Evolutionary conservation across 1,140 invertebrate genomes (phyloP).

Genomic region (Drosophila lacteicornis): DNA sequence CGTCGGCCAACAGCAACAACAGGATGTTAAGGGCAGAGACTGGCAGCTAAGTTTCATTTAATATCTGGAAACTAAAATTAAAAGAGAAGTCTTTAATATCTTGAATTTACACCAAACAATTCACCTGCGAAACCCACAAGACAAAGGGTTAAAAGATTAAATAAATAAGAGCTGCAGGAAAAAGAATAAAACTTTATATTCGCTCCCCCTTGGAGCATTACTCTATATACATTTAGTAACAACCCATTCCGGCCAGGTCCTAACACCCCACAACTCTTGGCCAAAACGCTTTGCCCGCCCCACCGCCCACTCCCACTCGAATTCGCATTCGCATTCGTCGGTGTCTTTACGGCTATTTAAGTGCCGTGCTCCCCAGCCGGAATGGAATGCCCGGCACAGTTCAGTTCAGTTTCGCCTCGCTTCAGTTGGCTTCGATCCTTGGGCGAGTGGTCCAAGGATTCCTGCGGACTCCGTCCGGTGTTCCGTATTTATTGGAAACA

Average conservation of each 20-base stretch:
- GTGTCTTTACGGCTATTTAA: constrained; percentile 38
- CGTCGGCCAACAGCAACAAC: no score
- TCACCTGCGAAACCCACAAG: not conserved
- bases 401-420: not conserved
- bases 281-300: constrained; percentile 30
- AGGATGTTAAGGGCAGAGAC: not conserved
- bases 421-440: not conserved
- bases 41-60: not conserved
- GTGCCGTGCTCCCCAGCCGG: constrained; percentile 25
- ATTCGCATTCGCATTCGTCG: constrained; percentile 5
- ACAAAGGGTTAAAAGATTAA: not conserved
- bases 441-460: constrained; percentile 30
- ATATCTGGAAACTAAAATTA: no score
- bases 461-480: constrained; percentile 7
- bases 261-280: constrained; percentile 15
- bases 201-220: not conserved
- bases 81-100: no score
- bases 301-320: not conserved
- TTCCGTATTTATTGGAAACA: constrained; percentile 76
- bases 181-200: not conserved
- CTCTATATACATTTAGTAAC: not conserved
- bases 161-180: not conserved
- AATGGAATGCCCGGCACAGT: constrained; percentile 25
- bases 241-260: constrained; percentile 12
- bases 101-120: no score